A percentile compares a stretch with the other conserved stretches of the same genome.
Evolutionary conservation across 2,888 invertebrate species (phyloP).

Genomic region (Ophonus ardosiacus): DNA sequence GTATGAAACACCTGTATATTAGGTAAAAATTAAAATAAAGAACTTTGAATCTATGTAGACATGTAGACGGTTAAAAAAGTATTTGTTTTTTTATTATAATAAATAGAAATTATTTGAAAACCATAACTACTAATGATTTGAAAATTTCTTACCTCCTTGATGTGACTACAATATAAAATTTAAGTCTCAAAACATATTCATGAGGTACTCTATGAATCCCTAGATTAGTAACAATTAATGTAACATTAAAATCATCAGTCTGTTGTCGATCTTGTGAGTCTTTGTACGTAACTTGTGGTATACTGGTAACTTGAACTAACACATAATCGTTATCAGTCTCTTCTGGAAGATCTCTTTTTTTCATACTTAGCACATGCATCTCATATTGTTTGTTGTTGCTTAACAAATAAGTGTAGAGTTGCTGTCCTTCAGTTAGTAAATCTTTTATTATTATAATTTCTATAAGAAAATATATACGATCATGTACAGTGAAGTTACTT

Average conservation of each 20-base stretch:
- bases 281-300: conserved; percentile 78
- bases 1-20: too few species aligned
- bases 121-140: conserved; percentile 43
- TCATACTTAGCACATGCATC: conserved; percentile 83
- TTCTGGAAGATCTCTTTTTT: conserved; percentile 72
- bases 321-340: conserved; percentile 79
- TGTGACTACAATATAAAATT: conserved; percentile 81
- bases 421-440: conserved; percentile 80
- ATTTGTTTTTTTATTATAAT: too few species aligned
- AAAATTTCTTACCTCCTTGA: conserved; percentile 75
- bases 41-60: too few species aligned
- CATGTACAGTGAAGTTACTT: not conserved
- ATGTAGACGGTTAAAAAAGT: too few species aligned
- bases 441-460: conserved; percentile 79
- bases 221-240: conserved; percentile 81
- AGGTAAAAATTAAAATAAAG: too few species aligned
- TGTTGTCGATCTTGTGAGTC: conserved; percentile 80
- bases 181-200: conserved; percentile 76
- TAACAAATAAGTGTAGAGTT: conserved; percentile 84
- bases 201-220: conserved; percentile 73
- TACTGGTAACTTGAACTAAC: conserved; percentile 80
- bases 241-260: conserved; percentile 83
- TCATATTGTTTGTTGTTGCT: conserved; percentile 82
- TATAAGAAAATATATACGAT: conserved; percentile 69
- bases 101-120: too few species aligned